Base-by-base conservation (phyloP, 1,140 invertebrate species). In the Neodiprion virginianus region DNA sequence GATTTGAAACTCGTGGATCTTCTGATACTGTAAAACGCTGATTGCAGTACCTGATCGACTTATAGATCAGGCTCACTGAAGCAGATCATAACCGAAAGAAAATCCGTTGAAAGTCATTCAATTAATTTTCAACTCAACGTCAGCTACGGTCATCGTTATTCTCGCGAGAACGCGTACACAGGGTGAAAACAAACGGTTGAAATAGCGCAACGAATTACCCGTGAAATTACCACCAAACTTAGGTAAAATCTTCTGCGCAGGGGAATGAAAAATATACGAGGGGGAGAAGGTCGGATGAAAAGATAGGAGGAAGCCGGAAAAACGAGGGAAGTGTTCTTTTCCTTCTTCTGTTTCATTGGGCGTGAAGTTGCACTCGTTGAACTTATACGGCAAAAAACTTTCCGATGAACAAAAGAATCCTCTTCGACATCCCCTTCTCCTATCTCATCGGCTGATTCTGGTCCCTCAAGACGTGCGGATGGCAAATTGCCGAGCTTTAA, bases 151-250 rank as follows among this genome's bases (percentile, higher is more conserved):
- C 21, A 69, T 49, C 72, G 23, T 50, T 70, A 70, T 17, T 49
- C 12, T 67, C 75, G 66, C 69, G 72, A 72, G 74, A 72, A 69
- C 70, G 48, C 70, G 72, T 75, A 74, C 68, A 75, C 74, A 14
- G 72, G 53, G 75, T 74, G 73, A 48, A 47, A 12, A 71, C 61
- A 73, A 72, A 72, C 48, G 49, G 65, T 67, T 72, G 67, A 68
- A 74, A 77, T 75, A 72, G 72, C 69, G 69, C 50, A 50, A 28
- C 76, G 75, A 79, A 79, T 79, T 77, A 77, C 76, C 78, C 78
- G 76, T 77, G 77, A 79, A 79, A 79, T 77, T 79, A 79, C 74
- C 74, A 74, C 69, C 67, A 79, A 79, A 77, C 76, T 79, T 76
- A 74, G 28, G 28, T 40, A 77, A 79, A 75, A 75, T 77, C 72